A percentile compares a stretch with the other conserved stretches of the same genome.
These are phyloP conservation scores for Aporrectodea caliginosa DNA, from an alignment of 1,140 invertebrate species.

Conservation along the genomic window DNA sequence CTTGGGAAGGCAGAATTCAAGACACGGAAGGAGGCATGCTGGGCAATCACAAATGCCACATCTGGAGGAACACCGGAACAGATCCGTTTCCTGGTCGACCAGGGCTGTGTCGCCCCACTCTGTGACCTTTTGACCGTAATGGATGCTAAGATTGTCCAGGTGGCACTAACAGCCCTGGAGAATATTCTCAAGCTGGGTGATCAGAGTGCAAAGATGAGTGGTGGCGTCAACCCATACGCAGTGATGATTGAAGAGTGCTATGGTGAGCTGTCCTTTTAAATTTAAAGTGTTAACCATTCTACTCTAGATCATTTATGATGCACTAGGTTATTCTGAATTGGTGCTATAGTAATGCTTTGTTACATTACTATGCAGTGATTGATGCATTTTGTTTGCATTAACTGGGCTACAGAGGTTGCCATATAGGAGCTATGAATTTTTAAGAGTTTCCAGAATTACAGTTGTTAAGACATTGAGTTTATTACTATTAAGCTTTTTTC, in stretches of 20 bases:
- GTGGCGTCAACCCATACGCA: conserved; percentile 81
- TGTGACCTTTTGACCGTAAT: conserved; percentile 89
- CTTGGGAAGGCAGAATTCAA: conserved; percentile 23
- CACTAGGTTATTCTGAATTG: too few relatives aligned
- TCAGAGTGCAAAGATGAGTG: conserved; percentile 66
- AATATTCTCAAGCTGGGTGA: conserved; percentile 91
- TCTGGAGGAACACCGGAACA: too few relatives aligned
- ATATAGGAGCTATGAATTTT: too few relatives aligned
- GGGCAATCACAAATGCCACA: background rate
- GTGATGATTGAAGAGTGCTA: conserved; percentile 91
- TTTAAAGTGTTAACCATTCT: background rate
- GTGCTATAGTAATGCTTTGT: too few relatives aligned
- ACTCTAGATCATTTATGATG: too few relatives aligned
- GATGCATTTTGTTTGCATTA: too few relatives aligned
- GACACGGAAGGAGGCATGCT: conserved; percentile 20
- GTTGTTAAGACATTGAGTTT: too few relatives aligned
- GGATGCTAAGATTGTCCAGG: conserved; percentile 93
- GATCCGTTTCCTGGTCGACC: too few relatives aligned
- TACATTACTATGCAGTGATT: too few relatives aligned
- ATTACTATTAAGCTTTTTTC: too few relatives aligned
- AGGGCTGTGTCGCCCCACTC: conserved; percentile 84
- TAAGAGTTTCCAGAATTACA: too few relatives aligned
- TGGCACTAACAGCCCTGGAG: conserved; percentile 90
- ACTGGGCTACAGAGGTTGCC: too few relatives aligned
- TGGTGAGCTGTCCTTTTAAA: conserved; percentile 76